Conservation (phyloP, 2,888 invertebrate species). For the Eurytoma adleriae region DNA sequence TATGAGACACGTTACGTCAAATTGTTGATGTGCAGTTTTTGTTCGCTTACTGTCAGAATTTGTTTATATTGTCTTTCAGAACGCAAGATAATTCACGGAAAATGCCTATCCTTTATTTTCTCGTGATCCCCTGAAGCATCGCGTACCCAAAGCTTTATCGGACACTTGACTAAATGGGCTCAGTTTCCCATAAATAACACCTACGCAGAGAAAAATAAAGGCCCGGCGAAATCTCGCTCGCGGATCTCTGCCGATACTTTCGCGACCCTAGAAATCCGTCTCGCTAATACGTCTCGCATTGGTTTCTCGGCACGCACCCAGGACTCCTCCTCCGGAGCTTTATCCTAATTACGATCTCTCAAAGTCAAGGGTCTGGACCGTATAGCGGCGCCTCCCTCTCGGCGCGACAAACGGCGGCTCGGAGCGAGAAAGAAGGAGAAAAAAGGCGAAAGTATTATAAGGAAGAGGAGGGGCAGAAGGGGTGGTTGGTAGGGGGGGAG, state of each 20-base stretch:
- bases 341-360: constrained; percentile 54
- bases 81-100: too few species aligned
- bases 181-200: neutral
- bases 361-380: constrained; percentile 44
- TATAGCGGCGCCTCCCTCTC: constrained; percentile 9
- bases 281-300: constrained; percentile 35
- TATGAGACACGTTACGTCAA: too few species aligned
- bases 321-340: constrained; percentile 7
- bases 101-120: too few species aligned
- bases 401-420: constrained; percentile 43
- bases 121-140: too few species aligned
- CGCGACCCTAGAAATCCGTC: constrained; percentile 11
- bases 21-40: too few species aligned
- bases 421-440: constrained; percentile 38
- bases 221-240: neutral
- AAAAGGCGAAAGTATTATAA: constrained; percentile 1
- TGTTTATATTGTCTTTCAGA: too few species aligned
- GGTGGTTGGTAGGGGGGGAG: constrained; percentile 22
- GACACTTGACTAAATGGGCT: too few species aligned
- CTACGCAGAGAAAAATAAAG: neutral
- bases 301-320: neutral
- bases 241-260: neutral
- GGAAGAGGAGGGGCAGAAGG: neutral
- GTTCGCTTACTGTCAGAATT: too few species aligned
- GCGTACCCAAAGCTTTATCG: too few species aligned